A percentile compares a stretch with the other conserved stretches of the same genome.
phyloP scores from a whole-genome alignment of 2,113 vertebrate species.

The Canis aureus region DNA sequence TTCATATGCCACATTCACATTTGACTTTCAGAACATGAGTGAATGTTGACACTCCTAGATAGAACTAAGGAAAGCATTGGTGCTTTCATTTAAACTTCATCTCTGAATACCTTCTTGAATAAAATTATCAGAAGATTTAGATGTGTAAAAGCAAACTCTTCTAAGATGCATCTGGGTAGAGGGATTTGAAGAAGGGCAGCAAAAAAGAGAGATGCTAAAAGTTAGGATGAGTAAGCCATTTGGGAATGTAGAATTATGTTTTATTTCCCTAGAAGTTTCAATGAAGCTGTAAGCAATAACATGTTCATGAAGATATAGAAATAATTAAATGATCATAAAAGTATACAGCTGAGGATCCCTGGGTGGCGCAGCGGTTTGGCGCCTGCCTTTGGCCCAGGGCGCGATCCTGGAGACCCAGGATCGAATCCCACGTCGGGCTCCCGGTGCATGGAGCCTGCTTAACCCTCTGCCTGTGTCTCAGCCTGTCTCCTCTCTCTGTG shows the following conservation, averaged over 20 bases:
- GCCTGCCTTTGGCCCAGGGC: no score
- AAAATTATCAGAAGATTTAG: not conserved
- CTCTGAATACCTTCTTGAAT: constrained; percentile 14
- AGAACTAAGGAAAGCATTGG: not conserved
- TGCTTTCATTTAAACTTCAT: not conserved
- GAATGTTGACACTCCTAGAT: not conserved
- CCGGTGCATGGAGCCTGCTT: no score
- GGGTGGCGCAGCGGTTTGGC: no score
- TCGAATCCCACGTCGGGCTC: no score
- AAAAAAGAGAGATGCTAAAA: constrained; percentile 35
- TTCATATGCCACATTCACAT: not conserved
- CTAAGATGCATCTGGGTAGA: not conserved
- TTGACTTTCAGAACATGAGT: not conserved
- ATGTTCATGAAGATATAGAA: not conserved
- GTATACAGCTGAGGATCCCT: not conserved
- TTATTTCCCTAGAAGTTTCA: not conserved
- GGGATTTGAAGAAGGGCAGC: not conserved
- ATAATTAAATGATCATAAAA: not conserved
- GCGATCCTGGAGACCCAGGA: no score
- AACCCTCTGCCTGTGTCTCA: no score
- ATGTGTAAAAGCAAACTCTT: not conserved
- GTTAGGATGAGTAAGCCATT: not conserved
- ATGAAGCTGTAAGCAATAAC: not conserved
- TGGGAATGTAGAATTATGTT: not conserved
- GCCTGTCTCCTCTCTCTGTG: no score